Evolutionary conservation across 2,113 vertebrate genomes (phyloP).

Genomic region (Myiozetetes cayanensis): DNA sequence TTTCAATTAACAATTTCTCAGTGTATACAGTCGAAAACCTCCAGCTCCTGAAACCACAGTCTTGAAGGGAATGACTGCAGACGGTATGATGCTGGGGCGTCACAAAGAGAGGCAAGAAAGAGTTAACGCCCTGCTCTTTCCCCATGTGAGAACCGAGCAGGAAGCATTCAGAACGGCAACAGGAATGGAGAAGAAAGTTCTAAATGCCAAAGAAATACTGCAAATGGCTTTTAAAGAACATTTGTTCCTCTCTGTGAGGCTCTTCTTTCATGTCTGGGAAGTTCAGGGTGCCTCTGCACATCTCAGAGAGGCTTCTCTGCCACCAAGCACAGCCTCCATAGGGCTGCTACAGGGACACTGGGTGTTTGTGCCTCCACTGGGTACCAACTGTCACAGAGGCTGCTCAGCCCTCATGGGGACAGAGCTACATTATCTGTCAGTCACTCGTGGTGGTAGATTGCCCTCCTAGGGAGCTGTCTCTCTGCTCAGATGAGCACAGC

Average conservation of each 20-base stretch:
- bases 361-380: background rate
- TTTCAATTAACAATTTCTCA: background rate
- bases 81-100: fast-evolving
- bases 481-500: background rate
- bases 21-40: background rate
- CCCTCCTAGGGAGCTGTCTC: background rate
- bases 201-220: background rate
- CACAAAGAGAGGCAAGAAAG: background rate
- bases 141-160: background rate
- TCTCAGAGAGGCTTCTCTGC: background rate
- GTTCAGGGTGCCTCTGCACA: background rate
- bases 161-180: background rate
- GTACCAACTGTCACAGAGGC: background rate
- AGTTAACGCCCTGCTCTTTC: background rate
- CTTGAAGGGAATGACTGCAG: background rate
- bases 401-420: background rate
- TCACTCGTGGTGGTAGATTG: background rate
- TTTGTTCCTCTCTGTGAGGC: background rate
- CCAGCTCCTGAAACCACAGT: background rate
- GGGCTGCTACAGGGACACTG: background rate
- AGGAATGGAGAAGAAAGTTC: background rate
- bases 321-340: background rate
- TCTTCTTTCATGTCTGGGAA: background rate
- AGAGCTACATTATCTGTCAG: background rate
- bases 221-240: background rate